Percentiles rank a stretch among this genome's conserved stretches.
phyloP scores from a whole-genome alignment of 2,113 vertebrate genomes.

The Atractosteus spatula region DNA sequence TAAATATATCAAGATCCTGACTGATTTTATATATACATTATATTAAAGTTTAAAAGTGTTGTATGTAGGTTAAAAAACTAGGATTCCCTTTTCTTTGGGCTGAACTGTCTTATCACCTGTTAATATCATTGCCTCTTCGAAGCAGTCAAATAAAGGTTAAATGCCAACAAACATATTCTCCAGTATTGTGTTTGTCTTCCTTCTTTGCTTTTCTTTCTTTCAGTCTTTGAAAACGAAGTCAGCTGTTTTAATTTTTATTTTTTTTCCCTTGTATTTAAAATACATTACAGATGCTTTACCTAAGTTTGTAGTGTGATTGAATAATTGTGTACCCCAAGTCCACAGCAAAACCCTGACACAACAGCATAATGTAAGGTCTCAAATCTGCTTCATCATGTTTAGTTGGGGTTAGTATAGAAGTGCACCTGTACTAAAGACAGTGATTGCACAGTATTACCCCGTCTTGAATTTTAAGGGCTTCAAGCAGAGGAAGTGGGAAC shows the following conservation, averaged over 20 bases:
- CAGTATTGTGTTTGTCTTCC: neutral
- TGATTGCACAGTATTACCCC: too few relatives aligned
- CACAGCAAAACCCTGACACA: too few relatives aligned
- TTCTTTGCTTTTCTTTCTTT: neutral
- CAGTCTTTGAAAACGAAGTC: too few relatives aligned
- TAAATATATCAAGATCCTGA: conserved; percentile 21
- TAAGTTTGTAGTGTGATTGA: too few relatives aligned
- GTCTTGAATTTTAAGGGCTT: too few relatives aligned
- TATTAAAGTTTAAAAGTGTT: conserved; percentile 7
- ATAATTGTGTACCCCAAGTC: too few relatives aligned
- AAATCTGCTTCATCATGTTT: too few relatives aligned
- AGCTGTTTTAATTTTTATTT: neutral
- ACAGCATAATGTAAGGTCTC: too few relatives aligned
- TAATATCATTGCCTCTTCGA: conserved; percentile 26
- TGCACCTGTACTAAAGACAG: too few relatives aligned
- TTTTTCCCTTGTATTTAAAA: neutral
- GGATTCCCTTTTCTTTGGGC: conserved; percentile 15
- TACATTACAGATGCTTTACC: too few relatives aligned
- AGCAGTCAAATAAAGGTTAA: conserved; percentile 26
- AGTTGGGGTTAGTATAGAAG: too few relatives aligned
- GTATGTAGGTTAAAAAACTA: conserved; percentile 13
- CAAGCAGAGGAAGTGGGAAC: too few relatives aligned
- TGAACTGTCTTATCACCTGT: conserved; percentile 23
- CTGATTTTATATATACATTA: conserved; percentile 23
- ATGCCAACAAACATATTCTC: conserved; percentile 2